Percentiles rank a stretch among this genome's conserved stretches.
These are phyloP conservation scores for Pinna nobilis DNA, from an alignment of 1,140 invertebrate species.

Conservation along the genomic window DNA sequence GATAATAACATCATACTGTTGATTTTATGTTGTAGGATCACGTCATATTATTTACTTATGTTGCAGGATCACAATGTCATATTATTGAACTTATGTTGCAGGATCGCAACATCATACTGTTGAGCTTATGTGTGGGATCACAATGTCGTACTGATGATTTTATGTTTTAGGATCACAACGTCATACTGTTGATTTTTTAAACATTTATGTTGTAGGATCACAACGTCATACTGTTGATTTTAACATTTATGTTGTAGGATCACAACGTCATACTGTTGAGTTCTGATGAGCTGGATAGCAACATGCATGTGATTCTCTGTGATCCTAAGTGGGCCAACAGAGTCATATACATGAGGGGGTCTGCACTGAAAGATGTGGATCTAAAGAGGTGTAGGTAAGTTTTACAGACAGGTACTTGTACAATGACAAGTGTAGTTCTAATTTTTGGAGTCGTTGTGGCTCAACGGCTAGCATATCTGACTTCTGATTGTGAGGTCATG, in stretches of 20 bases:
- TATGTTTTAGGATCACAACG: too few species aligned
- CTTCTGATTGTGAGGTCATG: too few species aligned
- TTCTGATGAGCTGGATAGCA: constrained; percentile 96
- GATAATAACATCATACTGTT: too few species aligned
- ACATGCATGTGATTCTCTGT: constrained; percentile 97
- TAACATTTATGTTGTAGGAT: constrained; percentile 79
- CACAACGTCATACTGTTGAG: constrained; percentile 97
- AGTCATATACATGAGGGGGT: constrained; percentile 98
- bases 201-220: constrained; percentile 56
- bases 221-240: too few species aligned
- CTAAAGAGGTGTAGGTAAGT: constrained; percentile 84
- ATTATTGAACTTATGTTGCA: too few species aligned
- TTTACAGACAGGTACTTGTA: too few species aligned
- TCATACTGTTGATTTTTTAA: too few species aligned
- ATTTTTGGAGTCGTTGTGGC: too few species aligned
- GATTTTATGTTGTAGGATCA: constrained; percentile 84
- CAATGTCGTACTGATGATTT: not conserved
- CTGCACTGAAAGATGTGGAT: constrained; percentile 95
- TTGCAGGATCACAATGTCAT: too few species aligned
- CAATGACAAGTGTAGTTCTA: too few species aligned
- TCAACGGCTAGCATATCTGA: too few species aligned
- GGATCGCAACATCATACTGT: too few species aligned
- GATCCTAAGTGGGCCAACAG: constrained; percentile 98
- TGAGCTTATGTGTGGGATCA: not conserved
- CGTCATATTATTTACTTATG: constrained; percentile 94